phyloP scores from a whole-genome alignment of 2,113 vertebrate species.

The Elephas maximus region DNA sequence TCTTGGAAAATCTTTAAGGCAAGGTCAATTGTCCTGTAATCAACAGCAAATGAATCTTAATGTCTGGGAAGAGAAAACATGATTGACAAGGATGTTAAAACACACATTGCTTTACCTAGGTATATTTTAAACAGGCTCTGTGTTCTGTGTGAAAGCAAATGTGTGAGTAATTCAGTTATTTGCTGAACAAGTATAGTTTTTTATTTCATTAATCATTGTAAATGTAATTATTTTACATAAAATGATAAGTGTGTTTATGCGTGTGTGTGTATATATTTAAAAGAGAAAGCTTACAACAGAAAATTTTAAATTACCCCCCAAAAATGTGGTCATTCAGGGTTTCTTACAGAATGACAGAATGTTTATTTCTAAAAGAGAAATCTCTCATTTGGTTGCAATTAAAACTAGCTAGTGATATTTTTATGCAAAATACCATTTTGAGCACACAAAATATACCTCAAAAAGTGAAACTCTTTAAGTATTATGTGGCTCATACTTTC shows the following conservation, averaged over 20 bases:
- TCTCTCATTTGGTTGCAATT: background rate
- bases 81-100: background rate
- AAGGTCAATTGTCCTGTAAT: background rate
- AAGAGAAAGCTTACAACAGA: background rate
- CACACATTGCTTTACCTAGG: background rate
- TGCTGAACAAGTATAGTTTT: background rate
- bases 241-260: background rate
- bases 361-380: conserved; percentile 8
- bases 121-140: background rate
- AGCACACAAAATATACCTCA: background rate
- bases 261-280: background rate
- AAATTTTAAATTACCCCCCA: background rate
- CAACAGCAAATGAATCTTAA: background rate
- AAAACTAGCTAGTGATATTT: background rate
- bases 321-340: background rate
- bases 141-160: background rate
- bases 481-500: background rate
- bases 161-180: background rate
- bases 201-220: background rate
- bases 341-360: background rate
- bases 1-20: background rate
- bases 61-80: background rate
- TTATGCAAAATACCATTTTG: background rate
- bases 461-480: background rate
- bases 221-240: conserved; percentile 39